Conservation (phyloP, 2,888 invertebrate genomes). For the Dolomedes plantarius region DNA sequence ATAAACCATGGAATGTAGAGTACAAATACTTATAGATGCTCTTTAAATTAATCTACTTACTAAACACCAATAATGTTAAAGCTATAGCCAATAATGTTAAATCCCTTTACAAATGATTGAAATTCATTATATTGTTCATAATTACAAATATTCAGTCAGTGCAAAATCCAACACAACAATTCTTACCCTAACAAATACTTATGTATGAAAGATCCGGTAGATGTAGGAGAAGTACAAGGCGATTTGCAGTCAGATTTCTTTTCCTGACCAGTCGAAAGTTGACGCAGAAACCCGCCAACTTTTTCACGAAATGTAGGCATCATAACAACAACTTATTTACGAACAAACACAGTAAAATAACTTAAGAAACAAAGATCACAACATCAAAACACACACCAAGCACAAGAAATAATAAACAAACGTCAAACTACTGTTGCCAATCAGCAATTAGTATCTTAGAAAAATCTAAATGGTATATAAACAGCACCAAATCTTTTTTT, state of each 20-base stretch:
- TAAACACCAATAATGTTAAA: too few relatives aligned
- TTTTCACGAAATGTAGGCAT: constrained; percentile 72
- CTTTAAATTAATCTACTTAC: too few relatives aligned
- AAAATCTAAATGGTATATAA: too few relatives aligned
- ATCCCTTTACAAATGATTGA: too few relatives aligned
- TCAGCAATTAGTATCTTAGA: too few relatives aligned
- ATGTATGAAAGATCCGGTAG: constrained; percentile 70
- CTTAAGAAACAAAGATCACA: background rate
- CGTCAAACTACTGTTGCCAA: constrained; percentile 28
- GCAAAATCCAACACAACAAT: too few relatives aligned
- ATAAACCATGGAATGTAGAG: too few relatives aligned
- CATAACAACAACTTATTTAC: constrained; percentile 40
- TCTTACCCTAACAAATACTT: constrained; percentile 69
- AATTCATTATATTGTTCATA: too few relatives aligned
- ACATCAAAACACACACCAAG: constrained; percentile 18
- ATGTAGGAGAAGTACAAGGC: constrained; percentile 68
- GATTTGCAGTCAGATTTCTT: constrained; percentile 63
- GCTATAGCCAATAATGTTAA: too few relatives aligned
- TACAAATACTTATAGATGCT: too few relatives aligned
- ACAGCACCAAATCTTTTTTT: too few relatives aligned
- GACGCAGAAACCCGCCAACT: constrained; percentile 67
- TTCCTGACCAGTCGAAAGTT: constrained; percentile 67
- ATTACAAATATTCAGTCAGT: too few relatives aligned
- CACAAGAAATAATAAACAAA: constrained; percentile 44
- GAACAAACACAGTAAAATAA: constrained; percentile 11